Evolutionary conservation across 1,140 invertebrate species (phyloP).

Genomic region (Pararge aegeria): DNA sequence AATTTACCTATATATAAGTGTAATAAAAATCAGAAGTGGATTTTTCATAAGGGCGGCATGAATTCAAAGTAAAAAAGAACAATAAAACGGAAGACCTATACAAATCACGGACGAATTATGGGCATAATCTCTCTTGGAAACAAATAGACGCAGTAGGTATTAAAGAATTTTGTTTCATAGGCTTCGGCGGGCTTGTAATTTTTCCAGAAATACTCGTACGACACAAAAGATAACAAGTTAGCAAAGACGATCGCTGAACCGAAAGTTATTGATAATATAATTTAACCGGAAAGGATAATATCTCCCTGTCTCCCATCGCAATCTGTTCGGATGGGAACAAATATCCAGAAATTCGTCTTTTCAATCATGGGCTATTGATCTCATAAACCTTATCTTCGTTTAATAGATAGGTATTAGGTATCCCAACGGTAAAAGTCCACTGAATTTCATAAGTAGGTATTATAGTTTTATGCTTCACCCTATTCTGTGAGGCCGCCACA

Average conservation of each 20-base stretch:
- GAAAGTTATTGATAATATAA: slow-evolving; percentile 65
- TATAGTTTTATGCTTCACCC: too few species aligned
- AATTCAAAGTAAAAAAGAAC: too few species aligned
- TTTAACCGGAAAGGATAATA: slow-evolving; percentile 71
- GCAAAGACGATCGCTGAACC: slow-evolving; percentile 27
- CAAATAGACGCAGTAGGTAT: not conserved
- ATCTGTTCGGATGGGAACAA: slow-evolving; percentile 64
- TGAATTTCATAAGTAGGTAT: not conserved
- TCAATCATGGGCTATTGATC: slow-evolving; percentile 49
- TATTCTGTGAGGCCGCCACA: too few species aligned
- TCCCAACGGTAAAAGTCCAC: not conserved
- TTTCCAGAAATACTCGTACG: not conserved
- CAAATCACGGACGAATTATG: too few species aligned
- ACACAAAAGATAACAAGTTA: slow-evolving; percentile 31
- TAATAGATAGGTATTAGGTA: not conserved
- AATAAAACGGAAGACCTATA: too few species aligned
- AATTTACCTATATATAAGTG: too few species aligned
- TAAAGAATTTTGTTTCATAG: not conserved
- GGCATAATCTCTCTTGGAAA: too few species aligned
- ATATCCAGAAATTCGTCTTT: slow-evolving; percentile 57
- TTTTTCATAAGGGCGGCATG: too few species aligned
- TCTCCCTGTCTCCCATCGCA: slow-evolving; percentile 57
- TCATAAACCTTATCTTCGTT: slow-evolving; percentile 28
- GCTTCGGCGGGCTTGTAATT: not conserved
- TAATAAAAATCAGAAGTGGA: too few species aligned